Conservation (phyloP, 2,888 invertebrate species). For the Sphaeridia pumilis region DNA sequence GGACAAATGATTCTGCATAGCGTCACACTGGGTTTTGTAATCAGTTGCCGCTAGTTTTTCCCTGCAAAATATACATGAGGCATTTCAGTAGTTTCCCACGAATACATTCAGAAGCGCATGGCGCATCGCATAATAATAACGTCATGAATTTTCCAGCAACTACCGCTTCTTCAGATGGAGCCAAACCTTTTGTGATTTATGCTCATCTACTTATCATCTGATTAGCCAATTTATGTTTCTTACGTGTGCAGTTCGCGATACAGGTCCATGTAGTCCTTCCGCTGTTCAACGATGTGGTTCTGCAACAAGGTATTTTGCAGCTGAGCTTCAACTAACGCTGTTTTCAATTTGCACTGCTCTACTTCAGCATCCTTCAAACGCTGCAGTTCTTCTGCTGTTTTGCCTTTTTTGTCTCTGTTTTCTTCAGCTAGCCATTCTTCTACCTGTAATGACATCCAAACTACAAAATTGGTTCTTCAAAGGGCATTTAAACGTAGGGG, state of each 20-base stretch:
- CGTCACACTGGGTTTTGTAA: conserved; percentile 46
- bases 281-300: conserved; percentile 43
- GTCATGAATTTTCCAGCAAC: too few species aligned
- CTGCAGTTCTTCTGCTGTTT: conserved; percentile 16
- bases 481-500: too few species aligned
- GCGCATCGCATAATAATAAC: too few species aligned
- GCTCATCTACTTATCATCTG: too few species aligned
- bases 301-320: conserved; percentile 46
- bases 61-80: too few species aligned
- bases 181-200: too few species aligned
- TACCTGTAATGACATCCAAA: too few species aligned
- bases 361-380: conserved; percentile 40
- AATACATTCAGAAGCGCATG: too few species aligned
- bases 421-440: conserved; percentile 36
- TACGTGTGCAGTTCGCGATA: conserved; percentile 42
- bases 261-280: conserved; percentile 43
- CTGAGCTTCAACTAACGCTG: conserved; percentile 45
- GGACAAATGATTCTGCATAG: conserved; percentile 45
- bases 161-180: too few species aligned
- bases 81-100: too few species aligned
- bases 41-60: conserved; percentile 40
- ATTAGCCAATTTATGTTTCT: too few species aligned
- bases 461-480: too few species aligned
- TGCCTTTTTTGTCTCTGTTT: conserved; percentile 17
- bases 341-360: conserved; percentile 42